Conservation (phyloP, 1,140 invertebrate genomes). For the Drosophila prosaltans region DNA sequence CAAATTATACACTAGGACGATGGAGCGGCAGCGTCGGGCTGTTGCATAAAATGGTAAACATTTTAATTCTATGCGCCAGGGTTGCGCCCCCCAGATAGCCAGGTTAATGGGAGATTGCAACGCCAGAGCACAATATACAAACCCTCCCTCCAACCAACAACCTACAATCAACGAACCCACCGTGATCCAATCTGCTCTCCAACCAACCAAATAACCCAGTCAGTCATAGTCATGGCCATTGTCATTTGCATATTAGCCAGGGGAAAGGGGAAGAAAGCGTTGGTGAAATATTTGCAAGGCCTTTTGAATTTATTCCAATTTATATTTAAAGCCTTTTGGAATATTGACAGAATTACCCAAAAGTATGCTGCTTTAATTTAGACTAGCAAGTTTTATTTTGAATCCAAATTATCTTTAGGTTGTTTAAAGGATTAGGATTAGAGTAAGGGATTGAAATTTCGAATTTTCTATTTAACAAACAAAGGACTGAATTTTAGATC, state of each 20-base stretch:
- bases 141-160: not conserved
- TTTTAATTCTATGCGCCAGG: slow-evolving; percentile 39
- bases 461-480: no score
- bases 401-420: no score
- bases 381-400: no score
- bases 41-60: slow-evolving; percentile 51
- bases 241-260: slow-evolving; percentile 54
- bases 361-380: no score
- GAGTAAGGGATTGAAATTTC: no score
- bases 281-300: not conserved
- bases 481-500: no score
- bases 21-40: slow-evolving; percentile 16
- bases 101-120: slow-evolving; percentile 6
- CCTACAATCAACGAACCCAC: not conserved
- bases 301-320: slow-evolving; percentile 11
- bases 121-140: not conserved
- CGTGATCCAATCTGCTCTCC: slow-evolving; percentile 8
- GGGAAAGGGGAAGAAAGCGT: not conserved
- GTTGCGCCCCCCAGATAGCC: slow-evolving; percentile 10
- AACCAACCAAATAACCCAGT: slow-evolving; percentile 12
- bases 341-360: slow-evolving; percentile 28
- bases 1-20: slow-evolving; percentile 37
- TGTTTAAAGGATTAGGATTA: no score
- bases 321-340: slow-evolving; percentile 13
- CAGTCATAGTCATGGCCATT: slow-evolving; percentile 19